phyloP scores from a whole-genome alignment of 53 echinoderm and acorn worm species.

The Apostichopus leukothele region DNA sequence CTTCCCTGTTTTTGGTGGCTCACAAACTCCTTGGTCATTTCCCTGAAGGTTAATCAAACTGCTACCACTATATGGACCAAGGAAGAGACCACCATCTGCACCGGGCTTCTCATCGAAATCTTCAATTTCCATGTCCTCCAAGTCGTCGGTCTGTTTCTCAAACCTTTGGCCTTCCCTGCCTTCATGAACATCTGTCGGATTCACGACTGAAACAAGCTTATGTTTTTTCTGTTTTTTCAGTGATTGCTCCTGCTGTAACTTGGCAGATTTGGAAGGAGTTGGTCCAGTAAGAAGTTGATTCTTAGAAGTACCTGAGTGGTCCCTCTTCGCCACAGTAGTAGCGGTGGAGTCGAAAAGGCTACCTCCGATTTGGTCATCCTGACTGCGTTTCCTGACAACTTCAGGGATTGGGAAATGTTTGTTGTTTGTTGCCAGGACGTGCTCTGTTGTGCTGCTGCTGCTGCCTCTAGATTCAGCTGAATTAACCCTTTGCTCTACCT shows the following conservation, averaged over 20 bases:
- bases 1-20: too few relatives aligned
- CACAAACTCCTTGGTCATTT: too few relatives aligned
- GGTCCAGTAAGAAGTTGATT: neutral
- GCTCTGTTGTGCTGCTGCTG: neutral
- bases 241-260: neutral
- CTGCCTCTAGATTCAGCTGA: neutral
- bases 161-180: neutral
- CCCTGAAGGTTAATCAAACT: too few relatives aligned
- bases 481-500: too few relatives aligned
- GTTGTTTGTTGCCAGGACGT: neutral
- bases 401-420: neutral
- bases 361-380: neutral
- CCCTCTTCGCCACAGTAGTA: neutral
- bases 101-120: neutral
- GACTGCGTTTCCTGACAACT: constrained; percentile 1
- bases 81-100: neutral
- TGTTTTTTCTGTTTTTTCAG: constrained; percentile 10
- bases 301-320: constrained; percentile 17
- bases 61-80: too few relatives aligned
- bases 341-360: neutral
- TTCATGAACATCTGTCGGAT: neutral
- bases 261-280: constrained; percentile 28
- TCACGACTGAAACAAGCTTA: neutral
- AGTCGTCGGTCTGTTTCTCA: neutral
- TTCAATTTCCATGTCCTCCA: neutral